Conservation (phyloP, 2,797 vertebrate genomes). For the Setipinna tenuifilis region DNA sequence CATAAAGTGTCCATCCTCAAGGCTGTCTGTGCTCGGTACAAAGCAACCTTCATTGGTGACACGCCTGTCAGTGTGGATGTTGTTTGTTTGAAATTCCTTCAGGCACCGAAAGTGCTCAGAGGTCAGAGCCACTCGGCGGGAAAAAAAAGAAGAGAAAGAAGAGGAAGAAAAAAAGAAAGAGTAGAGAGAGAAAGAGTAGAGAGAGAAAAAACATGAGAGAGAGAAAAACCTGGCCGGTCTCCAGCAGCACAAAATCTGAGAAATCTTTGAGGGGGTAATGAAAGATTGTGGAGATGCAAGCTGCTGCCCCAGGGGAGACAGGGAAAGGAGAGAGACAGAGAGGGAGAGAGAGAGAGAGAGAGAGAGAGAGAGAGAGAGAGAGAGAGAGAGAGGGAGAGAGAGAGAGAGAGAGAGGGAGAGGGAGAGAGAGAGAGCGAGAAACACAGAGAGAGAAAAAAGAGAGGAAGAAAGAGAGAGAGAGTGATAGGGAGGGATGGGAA, state of each 20-base stretch:
- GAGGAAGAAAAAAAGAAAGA: slow-evolving; percentile 7
- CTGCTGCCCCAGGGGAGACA: neutral
- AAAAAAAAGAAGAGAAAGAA: neutral
- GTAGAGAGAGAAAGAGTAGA: slow-evolving; percentile 21
- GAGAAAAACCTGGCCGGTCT: slow-evolving; percentile 3
- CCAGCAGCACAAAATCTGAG: slow-evolving; percentile 2
- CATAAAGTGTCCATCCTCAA: neutral
- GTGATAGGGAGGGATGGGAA: neutral
- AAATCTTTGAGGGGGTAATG: slow-evolving; percentile 1
- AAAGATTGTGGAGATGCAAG: slow-evolving; percentile 24
- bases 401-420: neutral
- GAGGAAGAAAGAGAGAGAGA: neutral
- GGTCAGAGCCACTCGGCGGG: neutral
- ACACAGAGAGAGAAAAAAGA: neutral
- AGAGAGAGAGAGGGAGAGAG: neutral
- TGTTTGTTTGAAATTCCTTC: slow-evolving; percentile 24
- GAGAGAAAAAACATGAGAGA: neutral
- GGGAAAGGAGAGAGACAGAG: neutral
- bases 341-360: neutral
- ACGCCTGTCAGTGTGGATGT: slow-evolving; percentile 21
- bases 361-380: no score
- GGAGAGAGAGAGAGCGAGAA: slow-evolving; percentile 18
- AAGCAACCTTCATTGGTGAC: slow-evolving; percentile 18
- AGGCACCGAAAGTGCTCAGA: slow-evolving; percentile 7
- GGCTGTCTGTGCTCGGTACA: slow-evolving; percentile 8